Base-by-base conservation (phyloP, 1,140 invertebrate species). In the Drosophila melanica region DNA sequence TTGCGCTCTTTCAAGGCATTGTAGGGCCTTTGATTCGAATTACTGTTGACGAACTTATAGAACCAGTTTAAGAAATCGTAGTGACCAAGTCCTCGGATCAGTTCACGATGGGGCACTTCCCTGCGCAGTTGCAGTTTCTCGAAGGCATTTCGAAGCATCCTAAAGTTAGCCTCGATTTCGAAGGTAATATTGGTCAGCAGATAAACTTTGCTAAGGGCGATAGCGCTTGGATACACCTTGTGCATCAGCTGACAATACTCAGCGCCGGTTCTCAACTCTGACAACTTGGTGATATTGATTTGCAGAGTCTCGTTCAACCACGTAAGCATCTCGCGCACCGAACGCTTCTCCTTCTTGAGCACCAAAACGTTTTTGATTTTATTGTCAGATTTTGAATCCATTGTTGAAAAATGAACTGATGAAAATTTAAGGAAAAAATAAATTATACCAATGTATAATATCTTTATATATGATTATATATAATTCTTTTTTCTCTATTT, bases 161-260 rank as follows among this genome's bases (percentile, higher is more conserved):
- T 51, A 0, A 10, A 51, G 9, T 51, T 51, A 0, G 27, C n/a
- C 6, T 51, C 48, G 0, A 51, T 33, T 27, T 51, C 48, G 9
- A 14, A 23, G 4, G 0, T 4, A 3, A 8, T 3, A 14, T 51
- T 51, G 2, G 48, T 51, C 8, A 14, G 5, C 7, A 51, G 1
- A 23, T 33, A 10, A 0, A 51, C 23, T 10, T 33, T 51, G n/a
- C 1, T 16, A 8, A 51, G n/a, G 8, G 48, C 5, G 12, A 51
- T 11, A 1, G 1, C 2, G 3, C 6, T 10, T 0, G 48, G 27
- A 11, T 10, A 33, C 6, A 51, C 1, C n/a, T 51, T 51, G 27
- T 51, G 48, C 3, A 51, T 4, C 10, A 51, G 14, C 9, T 51
- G 48, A 8, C 48, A 51, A 16, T 51, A 51, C 14, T 33, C 14